Evolutionary conservation across 35 echinoderm and acorn worm species (phyloP).

Genomic region (Apostichopus japonicus): DNA sequence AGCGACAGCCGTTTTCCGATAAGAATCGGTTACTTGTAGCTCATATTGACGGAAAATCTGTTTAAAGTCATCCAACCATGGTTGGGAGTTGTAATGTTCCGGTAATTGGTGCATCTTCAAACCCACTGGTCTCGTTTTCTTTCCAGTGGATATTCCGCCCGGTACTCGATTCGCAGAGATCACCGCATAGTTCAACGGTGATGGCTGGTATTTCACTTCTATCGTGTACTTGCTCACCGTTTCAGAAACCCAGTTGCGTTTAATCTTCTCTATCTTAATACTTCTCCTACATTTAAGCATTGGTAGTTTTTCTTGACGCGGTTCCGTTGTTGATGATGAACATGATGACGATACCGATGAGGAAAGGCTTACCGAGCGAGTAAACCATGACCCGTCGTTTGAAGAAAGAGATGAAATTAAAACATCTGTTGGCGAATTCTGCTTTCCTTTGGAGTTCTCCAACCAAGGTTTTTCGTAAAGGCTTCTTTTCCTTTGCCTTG

Average conservation of each 20-base stretch:
- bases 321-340: neutral
- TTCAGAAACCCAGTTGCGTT: slow-evolving; percentile 19
- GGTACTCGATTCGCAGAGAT: slow-evolving; percentile 1
- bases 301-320: slow-evolving; percentile 7
- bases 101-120: neutral
- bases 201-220: slow-evolving; percentile 55
- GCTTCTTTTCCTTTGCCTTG: slow-evolving; percentile 35
- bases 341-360: neutral
- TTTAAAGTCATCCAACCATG: slow-evolving; percentile 49
- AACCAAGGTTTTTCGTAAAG: slow-evolving; percentile 83
- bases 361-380: neutral
- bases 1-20: slow-evolving; percentile 41
- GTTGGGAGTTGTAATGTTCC: neutral
- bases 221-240: slow-evolving; percentile 16
- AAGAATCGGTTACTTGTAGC: slow-evolving; percentile 66
- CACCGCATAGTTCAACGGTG: slow-evolving; percentile 30
- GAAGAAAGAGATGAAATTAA: slow-evolving; percentile 21
- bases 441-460: neutral
- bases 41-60: slow-evolving; percentile 78
- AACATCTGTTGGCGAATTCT: neutral
- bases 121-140: neutral
- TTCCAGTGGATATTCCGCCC: neutral
- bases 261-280: slow-evolving; percentile 25
- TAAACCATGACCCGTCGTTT: neutral
- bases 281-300: slow-evolving; percentile 34